Percentiles rank a stretch among this genome's conserved stretches.
Conservation (phyloP, 37 sponge, comb jelly and placozoan genomes). For the Halichondria panicea region DNA sequence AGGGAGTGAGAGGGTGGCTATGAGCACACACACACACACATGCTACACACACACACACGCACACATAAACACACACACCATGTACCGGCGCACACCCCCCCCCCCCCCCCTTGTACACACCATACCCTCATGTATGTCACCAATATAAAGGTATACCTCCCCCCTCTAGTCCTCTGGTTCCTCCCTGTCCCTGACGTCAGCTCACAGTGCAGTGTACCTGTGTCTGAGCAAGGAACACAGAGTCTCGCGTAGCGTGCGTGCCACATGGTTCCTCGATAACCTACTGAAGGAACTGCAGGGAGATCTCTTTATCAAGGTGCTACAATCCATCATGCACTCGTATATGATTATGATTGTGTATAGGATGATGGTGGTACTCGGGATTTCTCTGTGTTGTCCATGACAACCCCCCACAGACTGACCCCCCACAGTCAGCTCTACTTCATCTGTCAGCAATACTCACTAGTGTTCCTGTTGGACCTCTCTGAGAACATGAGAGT, state of each 20-base stretch:
- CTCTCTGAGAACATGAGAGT: slow-evolving; percentile 69
- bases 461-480: slow-evolving; percentile 77
- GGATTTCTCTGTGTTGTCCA: slow-evolving; percentile 11
- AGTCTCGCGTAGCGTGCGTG: slow-evolving; percentile 69
- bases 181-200: too few relatives aligned
- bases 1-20: too few relatives aligned
- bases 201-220: too few relatives aligned
- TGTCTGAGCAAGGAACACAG: slow-evolving; percentile 52
- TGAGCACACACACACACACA: too few relatives aligned
- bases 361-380: slow-evolving; percentile 12
- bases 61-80: too few relatives aligned
- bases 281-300: slow-evolving; percentile 14
- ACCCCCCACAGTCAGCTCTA: slow-evolving; percentile 27
- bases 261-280: slow-evolving; percentile 40
- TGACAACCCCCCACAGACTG: neutral
- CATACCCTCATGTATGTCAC: too few relatives aligned
- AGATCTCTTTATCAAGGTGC: too few relatives aligned
- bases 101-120: too few relatives aligned
- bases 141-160: too few relatives aligned
- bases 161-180: too few relatives aligned
- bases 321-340: neutral
- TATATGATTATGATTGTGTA: neutral
- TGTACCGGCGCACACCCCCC: too few relatives aligned
- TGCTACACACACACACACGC: too few relatives aligned
- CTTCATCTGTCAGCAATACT: slow-evolving; percentile 59